A percentile compares a stretch with the other conserved stretches of the same genome.
phyloP scores from a whole-genome alignment of 2,113 vertebrate genomes.

The Hypocryptadius cinnamomeus region DNA sequence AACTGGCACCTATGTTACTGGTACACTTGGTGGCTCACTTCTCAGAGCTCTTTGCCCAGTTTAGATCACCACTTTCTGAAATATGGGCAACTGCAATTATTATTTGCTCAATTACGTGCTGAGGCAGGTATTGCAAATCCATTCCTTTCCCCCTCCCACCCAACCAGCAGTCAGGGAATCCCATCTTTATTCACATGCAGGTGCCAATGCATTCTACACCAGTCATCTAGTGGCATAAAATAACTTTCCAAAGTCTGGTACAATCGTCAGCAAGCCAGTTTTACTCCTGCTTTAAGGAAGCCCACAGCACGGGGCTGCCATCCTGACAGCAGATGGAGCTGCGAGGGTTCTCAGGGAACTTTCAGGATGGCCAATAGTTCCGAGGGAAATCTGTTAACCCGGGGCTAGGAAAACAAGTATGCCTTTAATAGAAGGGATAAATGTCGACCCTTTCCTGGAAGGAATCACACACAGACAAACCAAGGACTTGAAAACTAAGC shows the following conservation, averaged over 20 bases:
- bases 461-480: constrained; percentile 68
- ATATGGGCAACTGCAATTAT: constrained; percentile 17
- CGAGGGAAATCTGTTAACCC: constrained; percentile 34
- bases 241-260: constrained; percentile 17
- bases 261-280: constrained; percentile 9
- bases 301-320: constrained; percentile 41
- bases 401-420: constrained; percentile 64
- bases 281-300: neutral
- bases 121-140: constrained; percentile 30
- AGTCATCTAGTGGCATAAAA: constrained; percentile 7
- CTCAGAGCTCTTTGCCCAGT: constrained; percentile 51
- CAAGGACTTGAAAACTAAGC: constrained; percentile 63
- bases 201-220: constrained; percentile 27
- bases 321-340: constrained; percentile 71
- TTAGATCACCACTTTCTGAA: constrained; percentile 39
- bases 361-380: constrained; percentile 55
- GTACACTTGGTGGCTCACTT: constrained; percentile 64
- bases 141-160: neutral
- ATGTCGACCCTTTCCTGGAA: constrained; percentile 58
- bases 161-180: constrained; percentile 6
- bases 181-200: constrained; percentile 45
- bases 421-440: constrained; percentile 42
- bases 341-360: constrained; percentile 32
- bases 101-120: neutral
- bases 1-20: constrained; percentile 67